Percentiles rank a stretch among this genome's conserved stretches.
phyloP scores from a whole-genome alignment of 2,113 vertebrate species.

The Furnarius figulus region DNA sequence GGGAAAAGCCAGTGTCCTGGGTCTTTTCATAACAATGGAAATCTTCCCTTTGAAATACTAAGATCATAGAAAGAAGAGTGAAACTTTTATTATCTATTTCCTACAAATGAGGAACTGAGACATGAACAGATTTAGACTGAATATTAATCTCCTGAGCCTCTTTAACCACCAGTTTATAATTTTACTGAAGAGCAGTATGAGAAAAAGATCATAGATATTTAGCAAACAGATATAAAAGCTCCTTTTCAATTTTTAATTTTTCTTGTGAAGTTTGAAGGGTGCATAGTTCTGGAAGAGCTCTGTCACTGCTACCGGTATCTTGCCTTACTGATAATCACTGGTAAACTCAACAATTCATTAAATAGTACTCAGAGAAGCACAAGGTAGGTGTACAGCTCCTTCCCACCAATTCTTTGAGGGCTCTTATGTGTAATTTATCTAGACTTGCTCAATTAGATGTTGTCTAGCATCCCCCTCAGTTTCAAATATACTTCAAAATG shows the following conservation, averaged over 20 bases:
- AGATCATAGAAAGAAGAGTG: not conserved
- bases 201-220: not conserved
- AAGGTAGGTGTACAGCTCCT: not conserved
- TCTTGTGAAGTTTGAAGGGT: not conserved
- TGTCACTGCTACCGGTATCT: not conserved
- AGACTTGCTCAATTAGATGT: slow-evolving; percentile 6
- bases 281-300: not conserved
- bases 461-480: not conserved
- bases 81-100: not conserved
- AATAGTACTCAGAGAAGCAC: not conserved
- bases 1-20: not conserved
- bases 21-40: not conserved
- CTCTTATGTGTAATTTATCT: not conserved
- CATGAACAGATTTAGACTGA: not conserved
- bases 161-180: not conserved
- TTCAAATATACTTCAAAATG: not conserved
- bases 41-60: not conserved
- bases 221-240: not conserved
- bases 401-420: not conserved
- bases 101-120: not conserved
- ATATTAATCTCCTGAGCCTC: not conserved
- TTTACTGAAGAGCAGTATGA: not conserved
- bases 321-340: not conserved
- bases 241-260: not conserved
- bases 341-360: slow-evolving; percentile 1